Conservation (phyloP, 1,140 invertebrate species). For the Heliconius himera region DNA sequence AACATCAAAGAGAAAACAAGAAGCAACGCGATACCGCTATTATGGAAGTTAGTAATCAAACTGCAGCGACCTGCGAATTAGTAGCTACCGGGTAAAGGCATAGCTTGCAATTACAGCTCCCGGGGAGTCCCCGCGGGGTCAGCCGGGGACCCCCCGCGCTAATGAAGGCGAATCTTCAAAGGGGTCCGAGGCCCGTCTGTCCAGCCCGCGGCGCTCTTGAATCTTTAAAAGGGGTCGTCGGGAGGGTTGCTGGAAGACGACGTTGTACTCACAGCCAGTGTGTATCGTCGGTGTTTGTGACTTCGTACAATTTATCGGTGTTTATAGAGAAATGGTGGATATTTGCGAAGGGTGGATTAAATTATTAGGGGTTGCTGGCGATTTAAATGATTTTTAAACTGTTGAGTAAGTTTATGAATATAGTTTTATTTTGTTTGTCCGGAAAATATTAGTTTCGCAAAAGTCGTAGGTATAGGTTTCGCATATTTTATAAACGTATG, state of each 20-base stretch:
- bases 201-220: slow-evolving; percentile 66
- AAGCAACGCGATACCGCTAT: slow-evolving; percentile 29
- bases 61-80: slow-evolving; percentile 29
- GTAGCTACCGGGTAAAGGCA: slow-evolving; percentile 43
- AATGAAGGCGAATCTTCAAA: slow-evolving; percentile 78
- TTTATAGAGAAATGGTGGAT: neutral
- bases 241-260: slow-evolving; percentile 53
- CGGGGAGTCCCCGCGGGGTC: slow-evolving; percentile 57
- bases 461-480: too few species aligned
- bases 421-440: neutral
- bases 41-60: slow-evolving; percentile 37
- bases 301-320: neutral
- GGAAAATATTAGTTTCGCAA: neutral
- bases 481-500: too few species aligned
- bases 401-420: neutral
- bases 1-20: slow-evolving; percentile 26
- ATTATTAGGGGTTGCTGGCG: neutral
- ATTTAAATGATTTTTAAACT: neutral
- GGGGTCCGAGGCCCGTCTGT: slow-evolving; percentile 58
- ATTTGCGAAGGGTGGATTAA: neutral
- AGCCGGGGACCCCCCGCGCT: slow-evolving; percentile 51
- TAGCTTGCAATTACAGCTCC: slow-evolving; percentile 47
- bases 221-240: slow-evolving; percentile 71
- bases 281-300: slow-evolving; percentile 5
- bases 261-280: slow-evolving; percentile 13